Evolutionary conservation across 2,888 invertebrate genomes (phyloP).

Genomic region (Octodonta nipae): DNA sequence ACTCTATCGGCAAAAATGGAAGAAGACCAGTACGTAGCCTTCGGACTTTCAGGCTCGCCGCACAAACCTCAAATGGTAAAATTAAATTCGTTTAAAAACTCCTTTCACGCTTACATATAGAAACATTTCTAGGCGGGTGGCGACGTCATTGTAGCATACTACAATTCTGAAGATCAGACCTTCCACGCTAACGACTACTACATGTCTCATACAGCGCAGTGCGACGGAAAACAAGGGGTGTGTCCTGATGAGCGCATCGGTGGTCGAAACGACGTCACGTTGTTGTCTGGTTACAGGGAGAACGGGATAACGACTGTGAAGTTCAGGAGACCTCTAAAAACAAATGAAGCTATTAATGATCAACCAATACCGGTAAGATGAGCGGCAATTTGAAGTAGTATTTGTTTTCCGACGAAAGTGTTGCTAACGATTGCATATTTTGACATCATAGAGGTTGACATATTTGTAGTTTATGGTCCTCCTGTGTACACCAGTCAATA

Average conservation of each 20-base stretch:
- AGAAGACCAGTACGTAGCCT: conserved; percentile 78
- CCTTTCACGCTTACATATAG: conserved; percentile 13
- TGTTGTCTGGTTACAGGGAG: conserved; percentile 63
- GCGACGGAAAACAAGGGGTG: conserved; percentile 69
- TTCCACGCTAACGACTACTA: conserved; percentile 76
- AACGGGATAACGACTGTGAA: conserved; percentile 71
- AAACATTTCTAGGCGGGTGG: conserved; percentile 44
- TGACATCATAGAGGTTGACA: too few species aligned
- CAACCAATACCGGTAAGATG: conserved; percentile 27
- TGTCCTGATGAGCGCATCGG: conserved; percentile 70
- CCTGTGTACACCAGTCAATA: too few species aligned
- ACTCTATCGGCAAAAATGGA: conserved; percentile 64
- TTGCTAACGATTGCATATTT: too few species aligned
- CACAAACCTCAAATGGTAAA: conserved; percentile 56
- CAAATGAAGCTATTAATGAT: conserved; percentile 60
- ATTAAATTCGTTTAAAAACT: neutral
- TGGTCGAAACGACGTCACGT: conserved; percentile 49
- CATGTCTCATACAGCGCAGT: conserved; percentile 67
- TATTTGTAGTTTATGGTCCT: too few species aligned
- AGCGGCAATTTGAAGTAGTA: too few species aligned
- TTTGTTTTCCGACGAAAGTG: too few species aligned
- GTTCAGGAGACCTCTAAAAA: conserved; percentile 71
- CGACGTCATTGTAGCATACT: conserved; percentile 73
- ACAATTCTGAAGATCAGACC: conserved; percentile 42
- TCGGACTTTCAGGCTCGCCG: conserved; percentile 69